Evolutionary conservation across 1,140 invertebrate species (phyloP).

Genomic region (Eriosoma lanigerum): DNA sequence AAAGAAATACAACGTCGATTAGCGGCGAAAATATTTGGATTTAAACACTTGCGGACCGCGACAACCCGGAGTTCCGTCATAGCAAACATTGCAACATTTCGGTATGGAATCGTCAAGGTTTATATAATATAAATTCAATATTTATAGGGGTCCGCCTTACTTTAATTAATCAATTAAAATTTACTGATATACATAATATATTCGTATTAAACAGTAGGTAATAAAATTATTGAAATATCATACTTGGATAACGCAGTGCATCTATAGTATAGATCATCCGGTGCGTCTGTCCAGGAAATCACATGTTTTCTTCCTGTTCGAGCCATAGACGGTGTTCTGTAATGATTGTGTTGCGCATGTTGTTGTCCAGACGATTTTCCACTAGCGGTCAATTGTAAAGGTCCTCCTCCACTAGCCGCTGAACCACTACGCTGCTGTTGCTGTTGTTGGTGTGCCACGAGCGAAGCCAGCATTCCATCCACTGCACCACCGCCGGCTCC

Average conservation of each 20-base stretch:
- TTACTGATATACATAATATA: too few species aligned
- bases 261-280: slow-evolving; percentile 94
- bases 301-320: slow-evolving; percentile 78
- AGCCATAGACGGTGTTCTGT: slow-evolving; percentile 32
- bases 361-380: not conserved
- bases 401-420: not conserved
- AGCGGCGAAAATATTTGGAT: too few species aligned
- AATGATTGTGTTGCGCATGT: not conserved
- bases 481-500: not conserved
- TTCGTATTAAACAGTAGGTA: not conserved
- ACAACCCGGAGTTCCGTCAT: too few species aligned
- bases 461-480: not conserved
- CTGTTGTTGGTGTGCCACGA: slow-evolving; percentile 13
- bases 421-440: slow-evolving; percentile 11
- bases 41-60: too few species aligned
- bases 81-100: too few species aligned
- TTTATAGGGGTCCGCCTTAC: too few species aligned
- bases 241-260: slow-evolving; percentile 87
- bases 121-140: too few species aligned
- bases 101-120: too few species aligned
- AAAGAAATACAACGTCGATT: too few species aligned
- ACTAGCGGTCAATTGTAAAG: slow-evolving; percentile 1
- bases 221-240: not conserved
- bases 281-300: slow-evolving; percentile 96
- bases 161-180: too few species aligned